phyloP scores from a whole-genome alignment of 2,797 vertebrate genomes.

The Notolepis coatsorum region DNA sequence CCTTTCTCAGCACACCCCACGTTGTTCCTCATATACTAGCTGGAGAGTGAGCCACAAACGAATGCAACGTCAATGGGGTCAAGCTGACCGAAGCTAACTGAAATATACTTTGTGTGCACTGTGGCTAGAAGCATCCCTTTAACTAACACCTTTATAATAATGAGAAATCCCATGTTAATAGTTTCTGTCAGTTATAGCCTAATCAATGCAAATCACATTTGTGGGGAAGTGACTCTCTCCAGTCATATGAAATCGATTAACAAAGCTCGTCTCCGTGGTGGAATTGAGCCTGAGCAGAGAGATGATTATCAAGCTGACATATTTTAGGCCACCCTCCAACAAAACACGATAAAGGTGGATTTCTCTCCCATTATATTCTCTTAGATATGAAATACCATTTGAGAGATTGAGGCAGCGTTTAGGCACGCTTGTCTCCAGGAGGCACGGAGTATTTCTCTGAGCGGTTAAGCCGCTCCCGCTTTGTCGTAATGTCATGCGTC shows the following conservation, averaged over 20 bases:
- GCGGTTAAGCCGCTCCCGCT: conserved; percentile 64
- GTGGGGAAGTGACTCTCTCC: conserved; percentile 39
- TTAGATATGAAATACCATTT: conserved; percentile 32
- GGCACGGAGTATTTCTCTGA: conserved; percentile 69
- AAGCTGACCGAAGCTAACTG: too few species aligned
- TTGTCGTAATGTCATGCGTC: conserved; percentile 75
- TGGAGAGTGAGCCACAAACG: too few species aligned
- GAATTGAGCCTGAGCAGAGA: conserved; percentile 45
- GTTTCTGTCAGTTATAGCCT: conserved; percentile 59
- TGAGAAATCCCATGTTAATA: conserved; percentile 31
- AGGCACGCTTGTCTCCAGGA: conserved; percentile 58
- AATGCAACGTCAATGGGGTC: too few species aligned
- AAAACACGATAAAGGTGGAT: conserved; percentile 66
- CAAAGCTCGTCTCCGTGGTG: conserved; percentile 63
- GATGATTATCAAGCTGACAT: conserved; percentile 75
- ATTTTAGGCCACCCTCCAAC: conserved; percentile 77
- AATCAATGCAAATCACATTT: conserved; percentile 41
- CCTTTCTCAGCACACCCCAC: too few species aligned
- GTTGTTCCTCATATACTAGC: too few species aligned
- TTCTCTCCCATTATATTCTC: conserved; percentile 56
- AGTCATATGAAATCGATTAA: conserved; percentile 56
- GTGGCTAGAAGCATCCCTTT: too few species aligned
- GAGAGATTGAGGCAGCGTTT: conserved; percentile 57
- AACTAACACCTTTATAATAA: too few species aligned
- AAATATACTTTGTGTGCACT: too few species aligned